Percentiles rank a stretch among this genome's conserved stretches.
Conservation (phyloP, 2,113 vertebrate genomes). For the Entelurus aequoreus region DNA sequence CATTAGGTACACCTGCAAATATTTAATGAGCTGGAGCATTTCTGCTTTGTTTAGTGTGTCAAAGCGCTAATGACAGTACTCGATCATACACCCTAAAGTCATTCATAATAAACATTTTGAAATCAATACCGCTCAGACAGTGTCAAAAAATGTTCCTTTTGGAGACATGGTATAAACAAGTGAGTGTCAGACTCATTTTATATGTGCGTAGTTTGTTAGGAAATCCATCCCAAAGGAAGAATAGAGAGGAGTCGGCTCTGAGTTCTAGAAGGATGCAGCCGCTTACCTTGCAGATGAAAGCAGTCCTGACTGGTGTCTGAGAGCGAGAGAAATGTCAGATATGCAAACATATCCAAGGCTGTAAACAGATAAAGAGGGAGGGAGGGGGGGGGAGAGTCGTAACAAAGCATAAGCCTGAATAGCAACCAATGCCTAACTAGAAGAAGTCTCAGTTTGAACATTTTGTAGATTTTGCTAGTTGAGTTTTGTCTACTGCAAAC, state of each 20-base stretch:
- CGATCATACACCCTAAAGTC: no score
- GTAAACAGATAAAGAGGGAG: conserved; percentile 26
- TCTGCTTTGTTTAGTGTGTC: no score
- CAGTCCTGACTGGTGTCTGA: conserved; percentile 34
- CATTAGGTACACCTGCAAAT: no score
- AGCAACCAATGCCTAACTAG: background rate
- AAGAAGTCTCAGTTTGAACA: background rate
- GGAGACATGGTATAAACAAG: no score
- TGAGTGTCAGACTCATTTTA: no score
- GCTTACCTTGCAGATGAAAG: conserved; percentile 56
- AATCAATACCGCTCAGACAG: no score
- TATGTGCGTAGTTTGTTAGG: no score
- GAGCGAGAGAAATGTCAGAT: conserved; percentile 54
- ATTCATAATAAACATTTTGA: no score
- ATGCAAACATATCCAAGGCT: conserved; percentile 37
- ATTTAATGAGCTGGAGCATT: no score
- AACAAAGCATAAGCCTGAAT: background rate
- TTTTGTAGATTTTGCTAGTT: no score
- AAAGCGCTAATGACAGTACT: no score
- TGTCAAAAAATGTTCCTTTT: no score
- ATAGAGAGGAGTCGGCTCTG: background rate
- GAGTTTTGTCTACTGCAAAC: background rate
- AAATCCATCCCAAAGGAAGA: background rate
- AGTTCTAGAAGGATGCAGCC: conserved; percentile 18
- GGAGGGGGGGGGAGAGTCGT: background rate